Base-by-base conservation (phyloP, 2,888 invertebrate species). In the Cataglyphis albicans region DNA sequence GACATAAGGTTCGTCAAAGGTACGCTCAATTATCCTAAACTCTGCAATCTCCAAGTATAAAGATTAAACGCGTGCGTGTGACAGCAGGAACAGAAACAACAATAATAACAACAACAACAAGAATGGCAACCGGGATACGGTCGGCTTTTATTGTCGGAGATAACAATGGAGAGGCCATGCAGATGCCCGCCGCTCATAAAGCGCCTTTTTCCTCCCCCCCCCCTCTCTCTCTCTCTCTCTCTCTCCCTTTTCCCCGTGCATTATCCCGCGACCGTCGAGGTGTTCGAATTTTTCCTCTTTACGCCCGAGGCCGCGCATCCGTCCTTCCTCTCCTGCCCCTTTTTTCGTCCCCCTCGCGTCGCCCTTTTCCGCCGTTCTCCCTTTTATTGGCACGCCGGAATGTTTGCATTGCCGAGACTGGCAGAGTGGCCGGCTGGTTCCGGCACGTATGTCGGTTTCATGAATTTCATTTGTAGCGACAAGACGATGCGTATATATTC, bases 1-100 rank as follows among this genome's bases (percentile, higher is more conserved):
- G 72, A 48, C 67, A 64, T 21, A 48, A 41, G 25, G 15, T 44
- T 44, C 76, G 73, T 76, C 83, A 83, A 88, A 41, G 59, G 86
- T 82, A 86, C 87, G 90, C 92, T 91, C 91, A 90, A 92, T 92
- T 92, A 91, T 89, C 87, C 83, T 82, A 70, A 83, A 78, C 85
- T 84, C 84, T 84, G 84, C 83, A 70, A 65, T 74, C 83, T 57
- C 75, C 25, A 89, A 85, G 82, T 86, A 86, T 85, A 85, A 88
- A 89, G 88, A 89, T 89, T 88, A 89, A 89, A 89, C 83, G 88
- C 83, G 83, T 85, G 85, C 44, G 18, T 15, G 5, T 21, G 35
- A 38, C 57, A 35, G 21, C 25, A 21, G 12, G 25, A 21, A 25
- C 21, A 38, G 80, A 84, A 85, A 86, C 82, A 85, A 38, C 59